Conservation (phyloP, 2,888 invertebrate species). For the Cerastis rubricosa region DNA sequence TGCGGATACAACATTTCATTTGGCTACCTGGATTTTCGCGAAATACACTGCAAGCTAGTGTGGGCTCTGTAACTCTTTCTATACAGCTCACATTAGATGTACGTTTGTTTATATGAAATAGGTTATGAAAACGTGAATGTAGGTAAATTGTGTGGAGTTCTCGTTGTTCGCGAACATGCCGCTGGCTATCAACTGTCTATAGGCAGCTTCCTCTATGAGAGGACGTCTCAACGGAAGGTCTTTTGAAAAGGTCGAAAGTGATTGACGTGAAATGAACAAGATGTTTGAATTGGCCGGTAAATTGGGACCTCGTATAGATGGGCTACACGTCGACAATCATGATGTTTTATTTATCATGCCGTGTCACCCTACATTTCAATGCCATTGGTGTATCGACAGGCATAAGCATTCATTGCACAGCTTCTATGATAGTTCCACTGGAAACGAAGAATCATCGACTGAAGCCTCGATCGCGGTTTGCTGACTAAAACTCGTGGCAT, state of each 20-base stretch:
- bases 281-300: conserved; percentile 33
- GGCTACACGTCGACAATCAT: too few relatives aligned
- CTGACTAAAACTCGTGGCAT: not conserved
- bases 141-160: conserved; percentile 66
- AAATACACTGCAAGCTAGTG: conserved; percentile 41
- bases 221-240: conserved; percentile 66
- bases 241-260: conserved; percentile 68
- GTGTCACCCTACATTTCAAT: conserved; percentile 8
- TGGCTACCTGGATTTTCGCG: conserved; percentile 46
- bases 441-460: not conserved
- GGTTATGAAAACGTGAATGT: conserved; percentile 63
- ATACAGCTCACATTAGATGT: conserved; percentile 46
- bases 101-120: conserved; percentile 41
- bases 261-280: conserved; percentile 62
- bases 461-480: not conserved
- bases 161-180: conserved; percentile 58
- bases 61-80: conserved; percentile 45
- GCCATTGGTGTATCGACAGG: conserved; percentile 4
- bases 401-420: not conserved
- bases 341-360: conserved; percentile 30
- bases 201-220: conserved; percentile 65
- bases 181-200: conserved; percentile 71
- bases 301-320: conserved; percentile 7
- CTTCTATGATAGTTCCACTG: not conserved
- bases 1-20: conserved; percentile 58